Base-by-base conservation (phyloP, 1,140 invertebrate species). In the Atta texana region DNA sequence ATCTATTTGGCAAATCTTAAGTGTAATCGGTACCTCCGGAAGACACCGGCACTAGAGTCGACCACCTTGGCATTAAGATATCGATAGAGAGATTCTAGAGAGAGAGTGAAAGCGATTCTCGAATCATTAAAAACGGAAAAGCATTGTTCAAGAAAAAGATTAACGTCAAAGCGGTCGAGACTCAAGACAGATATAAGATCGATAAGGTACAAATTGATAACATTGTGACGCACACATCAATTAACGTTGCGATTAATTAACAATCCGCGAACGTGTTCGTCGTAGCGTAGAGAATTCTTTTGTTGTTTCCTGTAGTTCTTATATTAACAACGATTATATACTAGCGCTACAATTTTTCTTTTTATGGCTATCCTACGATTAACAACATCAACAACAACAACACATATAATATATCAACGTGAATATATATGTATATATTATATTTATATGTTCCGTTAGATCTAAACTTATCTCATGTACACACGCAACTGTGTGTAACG, bases 301-400 rank as follows among this genome's bases (percentile, higher is more conserved):
- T 69, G 7, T 49, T 44, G n/a, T 53, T 69, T 39, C 61, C 28
- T 39, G n/a, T 77, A 84, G 59, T 76, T 63, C 51, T 31, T 89
- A 90, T 68, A 87, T 34, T 71, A 72, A 90, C 64, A 85, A 85
- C 80, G 69, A 85, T 82, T 90, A 90, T 10, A 90, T 12, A 21
- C 76, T 90, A 88, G 49, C 51, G 55, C 89, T 91, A 88, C 80
- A 63, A 86, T 57, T 77, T 68, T 86, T 82, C n/a, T 86, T 14
- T 86, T 87, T 68, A 31, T 64, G 10, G n/a, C 88, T 93, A 92
- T 75, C 89, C 91, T 92, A 94, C 86, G 88, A 88, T 94, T 94
- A 95, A 94, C 92, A 95, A 95, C 94, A 95, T 94, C 92, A 95
- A 95, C 94, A 94, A 92, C 94, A 95, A 95, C 92, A 95, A 95